Conservation (phyloP, 2,888 invertebrate species). For the Aporophyla lueneburgensis region DNA sequence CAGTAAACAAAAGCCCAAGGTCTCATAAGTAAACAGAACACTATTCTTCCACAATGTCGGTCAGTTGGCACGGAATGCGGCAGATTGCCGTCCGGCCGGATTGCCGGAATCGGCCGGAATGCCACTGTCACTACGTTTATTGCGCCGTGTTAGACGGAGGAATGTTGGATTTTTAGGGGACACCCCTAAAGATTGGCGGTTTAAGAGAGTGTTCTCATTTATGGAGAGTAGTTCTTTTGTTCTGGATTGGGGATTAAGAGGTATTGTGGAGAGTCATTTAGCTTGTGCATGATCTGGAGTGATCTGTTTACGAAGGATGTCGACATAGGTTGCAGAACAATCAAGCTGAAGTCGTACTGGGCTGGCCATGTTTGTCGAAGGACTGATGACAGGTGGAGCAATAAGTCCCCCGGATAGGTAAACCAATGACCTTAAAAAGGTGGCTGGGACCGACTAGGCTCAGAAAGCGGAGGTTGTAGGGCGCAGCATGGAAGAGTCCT, state of each 20-base stretch:
- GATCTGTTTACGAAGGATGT: not conserved
- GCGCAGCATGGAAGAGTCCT: too few species aligned
- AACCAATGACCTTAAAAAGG: too few species aligned
- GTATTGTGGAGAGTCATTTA: constrained; percentile 15
- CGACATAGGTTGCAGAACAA: too few species aligned
- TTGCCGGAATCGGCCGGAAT: constrained; percentile 84
- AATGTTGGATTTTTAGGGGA: constrained; percentile 83
- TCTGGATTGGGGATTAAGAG: constrained; percentile 24
- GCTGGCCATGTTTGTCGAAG: too few species aligned
- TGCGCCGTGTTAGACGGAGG: constrained; percentile 84
- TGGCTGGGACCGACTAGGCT: too few species aligned
- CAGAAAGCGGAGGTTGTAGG: too few species aligned
- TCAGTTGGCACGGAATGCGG: constrained; percentile 78
- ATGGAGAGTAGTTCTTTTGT: constrained; percentile 35
- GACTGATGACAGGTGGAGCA: too few species aligned
- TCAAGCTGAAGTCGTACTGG: too few species aligned
- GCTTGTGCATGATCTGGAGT: not conserved
- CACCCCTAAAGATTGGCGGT: constrained; percentile 59
- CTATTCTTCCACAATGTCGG: constrained; percentile 63
- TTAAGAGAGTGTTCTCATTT: constrained; percentile 50
- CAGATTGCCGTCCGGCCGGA: constrained; percentile 85
- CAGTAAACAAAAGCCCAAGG: constrained; percentile 42
- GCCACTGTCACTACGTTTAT: constrained; percentile 89
- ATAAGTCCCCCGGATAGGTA: too few species aligned
- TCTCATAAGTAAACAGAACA: constrained; percentile 63